Conservation (phyloP, 2,888 invertebrate genomes). For the Nomada flava region DNA sequence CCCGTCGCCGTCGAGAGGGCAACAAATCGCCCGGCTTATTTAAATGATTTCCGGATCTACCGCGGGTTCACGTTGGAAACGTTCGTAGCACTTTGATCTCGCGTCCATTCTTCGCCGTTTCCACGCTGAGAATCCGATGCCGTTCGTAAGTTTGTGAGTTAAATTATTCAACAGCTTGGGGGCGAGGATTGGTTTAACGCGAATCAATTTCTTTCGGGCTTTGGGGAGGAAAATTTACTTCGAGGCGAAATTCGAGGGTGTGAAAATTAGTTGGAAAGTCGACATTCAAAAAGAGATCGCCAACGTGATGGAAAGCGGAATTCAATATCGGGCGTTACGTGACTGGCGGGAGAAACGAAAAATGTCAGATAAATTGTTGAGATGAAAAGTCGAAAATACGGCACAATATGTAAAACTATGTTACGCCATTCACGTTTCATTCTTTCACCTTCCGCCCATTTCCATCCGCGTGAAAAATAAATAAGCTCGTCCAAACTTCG, state of each 20-base stretch:
- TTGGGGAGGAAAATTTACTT: slow-evolving; percentile 11
- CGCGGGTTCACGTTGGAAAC: slow-evolving; percentile 3
- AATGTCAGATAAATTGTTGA: no score
- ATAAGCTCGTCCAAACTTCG: no score
- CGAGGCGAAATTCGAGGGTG: not conserved
- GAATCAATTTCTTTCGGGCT: slow-evolving; percentile 22
- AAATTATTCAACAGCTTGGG: slow-evolving; percentile 51
- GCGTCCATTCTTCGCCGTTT: not conserved
- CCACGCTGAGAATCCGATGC: slow-evolving; percentile 15
- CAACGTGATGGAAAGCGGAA: not conserved
- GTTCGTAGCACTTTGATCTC: not conserved
- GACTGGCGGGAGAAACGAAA: no score
- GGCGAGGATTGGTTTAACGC: slow-evolving; percentile 17
- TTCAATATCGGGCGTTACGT: no score
- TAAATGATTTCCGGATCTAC: slow-evolving; percentile 10
- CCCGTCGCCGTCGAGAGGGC: not conserved
- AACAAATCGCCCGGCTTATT: slow-evolving; percentile 8
- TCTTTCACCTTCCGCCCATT: no score
- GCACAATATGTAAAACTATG: no score
- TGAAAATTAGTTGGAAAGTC: not conserved
- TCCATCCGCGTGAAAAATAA: no score
- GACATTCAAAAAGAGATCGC: no score
- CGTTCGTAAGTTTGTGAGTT: slow-evolving; percentile 20
- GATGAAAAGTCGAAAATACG: no score
- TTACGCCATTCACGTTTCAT: no score